phyloP scores from a whole-genome alignment of 2,888 invertebrate genomes.

The Syritta pipiens region DNA sequence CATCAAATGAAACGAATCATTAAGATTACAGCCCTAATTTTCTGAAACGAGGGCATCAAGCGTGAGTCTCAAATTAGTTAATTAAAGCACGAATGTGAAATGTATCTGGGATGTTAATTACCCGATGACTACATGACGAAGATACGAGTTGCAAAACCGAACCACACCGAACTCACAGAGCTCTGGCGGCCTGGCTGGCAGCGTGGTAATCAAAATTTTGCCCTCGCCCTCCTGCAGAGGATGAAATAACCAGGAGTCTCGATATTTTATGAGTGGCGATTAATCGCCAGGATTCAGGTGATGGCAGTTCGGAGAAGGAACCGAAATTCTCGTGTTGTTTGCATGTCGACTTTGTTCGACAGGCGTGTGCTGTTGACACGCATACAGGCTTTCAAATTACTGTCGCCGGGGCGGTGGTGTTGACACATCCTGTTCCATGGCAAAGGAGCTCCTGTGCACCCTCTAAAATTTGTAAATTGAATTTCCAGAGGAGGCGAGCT shows the following conservation, averaged over 20 bases:
- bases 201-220: neutral
- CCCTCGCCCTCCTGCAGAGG: neutral
- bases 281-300: neutral
- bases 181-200: neutral
- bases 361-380: neutral
- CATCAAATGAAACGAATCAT: slow-evolving; percentile 54
- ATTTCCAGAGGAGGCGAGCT: neutral
- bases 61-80: slow-evolving; percentile 63
- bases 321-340: no score
- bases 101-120: slow-evolving; percentile 61
- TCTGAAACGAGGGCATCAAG: slow-evolving; percentile 55
- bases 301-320: no score
- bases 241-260: neutral
- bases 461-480: slow-evolving; percentile 14
- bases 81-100: slow-evolving; percentile 64
- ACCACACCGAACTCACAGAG: neutral
- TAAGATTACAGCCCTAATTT: slow-evolving; percentile 58
- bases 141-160: neutral
- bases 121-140: slow-evolving; percentile 36
- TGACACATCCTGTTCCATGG: neutral
- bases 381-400: slow-evolving; percentile 15
- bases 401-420: neutral
- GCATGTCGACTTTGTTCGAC: neutral
- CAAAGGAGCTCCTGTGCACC: neutral
- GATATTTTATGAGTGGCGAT: slow-evolving; percentile 8